phyloP scores from a whole-genome alignment of 2,797 vertebrate genomes.

The Poecilia gillii region DNA sequence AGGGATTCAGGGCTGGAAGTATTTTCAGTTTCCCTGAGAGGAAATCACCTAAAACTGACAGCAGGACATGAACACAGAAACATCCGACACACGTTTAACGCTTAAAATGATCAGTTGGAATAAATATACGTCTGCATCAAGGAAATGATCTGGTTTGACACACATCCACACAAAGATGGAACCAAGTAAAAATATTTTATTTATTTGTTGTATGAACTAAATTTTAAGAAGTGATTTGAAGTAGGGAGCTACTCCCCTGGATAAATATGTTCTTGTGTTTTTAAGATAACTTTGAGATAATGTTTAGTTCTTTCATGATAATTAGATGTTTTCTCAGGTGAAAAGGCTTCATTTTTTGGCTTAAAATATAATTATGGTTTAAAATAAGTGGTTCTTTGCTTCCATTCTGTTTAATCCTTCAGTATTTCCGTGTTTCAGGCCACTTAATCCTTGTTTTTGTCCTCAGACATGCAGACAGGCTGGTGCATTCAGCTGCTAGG shows the following conservation, averaged over 20 bases:
- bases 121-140: background rate
- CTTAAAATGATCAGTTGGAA: background rate
- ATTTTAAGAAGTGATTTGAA: background rate
- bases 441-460: background rate
- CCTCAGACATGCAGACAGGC: background rate
- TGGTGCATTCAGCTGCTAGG: background rate
- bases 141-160: background rate
- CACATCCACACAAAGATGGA: background rate
- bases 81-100: background rate
- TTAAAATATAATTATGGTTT: background rate
- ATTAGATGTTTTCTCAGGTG: background rate
- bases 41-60: background rate
- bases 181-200: background rate
- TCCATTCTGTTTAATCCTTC: background rate
- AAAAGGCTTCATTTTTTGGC: background rate
- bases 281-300: background rate
- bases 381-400: background rate
- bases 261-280: background rate
- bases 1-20: too few relatives aligned
- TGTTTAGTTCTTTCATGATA: background rate
- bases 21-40: background rate
- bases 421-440: background rate
- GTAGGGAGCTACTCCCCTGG: background rate
- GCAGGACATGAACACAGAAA: background rate
- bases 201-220: background rate